Base-by-base conservation (phyloP, 1,140 invertebrate genomes). In the Amyelois transitella region DNA sequence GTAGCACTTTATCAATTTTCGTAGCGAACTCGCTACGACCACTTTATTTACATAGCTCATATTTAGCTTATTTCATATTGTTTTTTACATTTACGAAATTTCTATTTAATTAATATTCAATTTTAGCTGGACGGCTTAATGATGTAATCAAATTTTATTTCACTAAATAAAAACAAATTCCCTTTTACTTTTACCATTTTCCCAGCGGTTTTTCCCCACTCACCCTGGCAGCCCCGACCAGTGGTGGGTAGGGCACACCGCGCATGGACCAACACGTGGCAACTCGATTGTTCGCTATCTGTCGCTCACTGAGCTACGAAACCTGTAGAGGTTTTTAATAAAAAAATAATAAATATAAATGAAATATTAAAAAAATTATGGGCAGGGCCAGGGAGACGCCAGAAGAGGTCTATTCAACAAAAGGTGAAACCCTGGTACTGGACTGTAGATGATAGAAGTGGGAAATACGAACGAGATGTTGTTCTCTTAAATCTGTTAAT, bases 261-360 rank as follows among this genome's bases (percentile, higher is more conserved):
- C 73, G 73, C 75, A 75, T 76, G 72, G 67, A 55, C 51, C 25
- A 66, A 72, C 76, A 78, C 73, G 76, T 78, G 76, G 66, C 49
- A 25, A 38, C 49, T 52, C 60, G 43, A 60, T 49, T 55, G 45
- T 20, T 21, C 1, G 52, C 43, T 54, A 47, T 54, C 52, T 54
- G 52, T 47, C 52, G 43, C 44, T 25, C 52, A 19, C 48, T 10
- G 21, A 53, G 18, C 43, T 24, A 20, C 7, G 21, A 52, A 52
- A 12, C 20, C 1, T 6, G n/a, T 19, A 0, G 4, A 8, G 5
- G 18, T 12, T 2, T 45, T 45, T 45, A 4, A 19, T 17, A 18
- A 17, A n/a, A n/a, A n/a, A n/a, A n/a, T n/a, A n/a, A n/a, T n/a
- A n/a, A n/a, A n/a, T n/a, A n/a, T n/a, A n/a, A n/a, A n/a, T n/a